Conservation (phyloP, 2,113 vertebrate genomes). For the Lutjanus erythropterus region DNA sequence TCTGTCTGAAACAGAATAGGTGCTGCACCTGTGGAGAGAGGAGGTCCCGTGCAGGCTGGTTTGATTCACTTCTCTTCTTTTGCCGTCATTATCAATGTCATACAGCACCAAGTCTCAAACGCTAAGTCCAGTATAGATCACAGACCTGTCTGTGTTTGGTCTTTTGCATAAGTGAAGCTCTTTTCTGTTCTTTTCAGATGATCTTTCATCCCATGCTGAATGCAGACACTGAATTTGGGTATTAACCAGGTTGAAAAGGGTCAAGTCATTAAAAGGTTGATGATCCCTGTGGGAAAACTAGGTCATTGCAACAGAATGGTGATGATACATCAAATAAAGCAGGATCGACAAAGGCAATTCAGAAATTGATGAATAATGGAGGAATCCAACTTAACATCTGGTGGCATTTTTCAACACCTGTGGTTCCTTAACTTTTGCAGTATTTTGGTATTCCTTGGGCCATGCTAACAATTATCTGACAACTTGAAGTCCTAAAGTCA, state of each 20-base stretch:
- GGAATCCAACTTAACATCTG: neutral
- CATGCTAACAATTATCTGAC: too few relatives aligned
- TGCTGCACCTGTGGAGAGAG: conserved; percentile 81
- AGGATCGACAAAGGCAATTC: neutral
- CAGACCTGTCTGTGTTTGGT: neutral
- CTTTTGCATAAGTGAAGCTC: neutral
- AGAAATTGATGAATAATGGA: neutral
- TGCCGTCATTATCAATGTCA: conserved; percentile 61
- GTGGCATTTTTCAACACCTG: too few relatives aligned
- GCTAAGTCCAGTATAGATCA: conserved; percentile 1
- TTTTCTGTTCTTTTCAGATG: conserved; percentile 3
- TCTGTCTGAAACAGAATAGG: conserved; percentile 85
- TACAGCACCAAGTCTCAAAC: conserved; percentile 12
- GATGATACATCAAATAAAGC: neutral
- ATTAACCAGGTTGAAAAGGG: neutral
- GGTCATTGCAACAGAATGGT: neutral
- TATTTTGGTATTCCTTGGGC: too few relatives aligned
- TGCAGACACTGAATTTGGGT: neutral
- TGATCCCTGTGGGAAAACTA: neutral
- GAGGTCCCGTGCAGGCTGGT: conserved; percentile 54
- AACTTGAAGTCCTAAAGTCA: too few relatives aligned
- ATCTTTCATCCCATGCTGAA: neutral
- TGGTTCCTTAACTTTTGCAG: too few relatives aligned
- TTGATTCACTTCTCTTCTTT: conserved; percentile 53
- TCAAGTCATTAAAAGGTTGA: neutral